These are phyloP conservation scores for Iselma pallidipennis DNA, from an alignment of 2,888 invertebrate species.

Conservation along the genomic window DNA sequence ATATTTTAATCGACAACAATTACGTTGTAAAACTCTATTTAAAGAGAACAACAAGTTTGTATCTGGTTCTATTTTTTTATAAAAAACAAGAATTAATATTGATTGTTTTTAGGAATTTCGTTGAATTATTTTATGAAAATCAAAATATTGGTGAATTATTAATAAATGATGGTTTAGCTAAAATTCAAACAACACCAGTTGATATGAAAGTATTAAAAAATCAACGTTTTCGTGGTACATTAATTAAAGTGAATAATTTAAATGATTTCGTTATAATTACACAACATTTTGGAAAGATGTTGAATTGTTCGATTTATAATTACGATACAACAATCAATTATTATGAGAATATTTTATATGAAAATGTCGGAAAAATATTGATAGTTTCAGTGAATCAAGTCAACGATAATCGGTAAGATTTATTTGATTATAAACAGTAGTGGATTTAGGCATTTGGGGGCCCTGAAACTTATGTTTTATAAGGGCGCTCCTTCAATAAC, in stretches of 20 bases:
- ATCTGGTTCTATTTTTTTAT: conserved; percentile 18
- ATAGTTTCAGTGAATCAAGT: conserved; percentile 57
- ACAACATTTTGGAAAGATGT: conserved; percentile 55
- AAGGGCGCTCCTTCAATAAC: too few relatives aligned
- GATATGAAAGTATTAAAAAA: conserved; percentile 54
- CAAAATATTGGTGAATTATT: conserved; percentile 40
- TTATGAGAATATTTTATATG: conserved; percentile 60
- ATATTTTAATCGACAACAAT: conserved; percentile 66
- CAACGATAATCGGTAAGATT: conserved; percentile 53
- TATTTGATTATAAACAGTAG: too few relatives aligned
- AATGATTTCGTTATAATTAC: conserved; percentile 54
- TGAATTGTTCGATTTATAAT: conserved; percentile 60
- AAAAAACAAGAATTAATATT: conserved; percentile 10
- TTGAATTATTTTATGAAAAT: conserved; percentile 39
- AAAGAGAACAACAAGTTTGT: conserved; percentile 57
- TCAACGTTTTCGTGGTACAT: conserved; percentile 55
- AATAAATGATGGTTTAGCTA: conserved; percentile 41
- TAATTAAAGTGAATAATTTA: conserved; percentile 54
- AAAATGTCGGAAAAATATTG: conserved; percentile 56
- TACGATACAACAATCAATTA: conserved; percentile 31
- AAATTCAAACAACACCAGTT: conserved; percentile 27
- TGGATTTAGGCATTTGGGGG: too few relatives aligned
- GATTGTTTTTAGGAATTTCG: conserved; percentile 35
- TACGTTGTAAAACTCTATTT: conserved; percentile 63
- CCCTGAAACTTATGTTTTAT: too few relatives aligned